Percentiles rank a stretch among this genome's conserved stretches.
Evolutionary conservation across 2,888 invertebrate genomes (phyloP).

Genomic region (Ophion costatus): DNA sequence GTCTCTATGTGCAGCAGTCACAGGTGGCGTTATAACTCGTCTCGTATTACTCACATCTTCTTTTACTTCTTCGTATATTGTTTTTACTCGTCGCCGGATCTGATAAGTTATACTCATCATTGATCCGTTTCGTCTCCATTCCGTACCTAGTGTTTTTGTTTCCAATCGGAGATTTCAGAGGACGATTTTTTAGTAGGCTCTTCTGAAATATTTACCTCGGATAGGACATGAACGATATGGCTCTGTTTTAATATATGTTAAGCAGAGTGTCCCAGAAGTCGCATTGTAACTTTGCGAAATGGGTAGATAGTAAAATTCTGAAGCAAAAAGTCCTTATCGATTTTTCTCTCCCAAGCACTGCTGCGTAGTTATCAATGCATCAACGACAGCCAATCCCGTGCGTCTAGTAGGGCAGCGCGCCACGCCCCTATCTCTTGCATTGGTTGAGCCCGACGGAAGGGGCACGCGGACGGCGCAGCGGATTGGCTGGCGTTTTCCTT

Average conservation of each 20-base stretch:
- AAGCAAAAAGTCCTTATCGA: constrained; percentile 4
- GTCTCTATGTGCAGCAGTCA: constrained; percentile 68
- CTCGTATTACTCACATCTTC: constrained; percentile 24
- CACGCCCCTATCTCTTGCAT: background rate
- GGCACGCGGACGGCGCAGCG: too few species aligned
- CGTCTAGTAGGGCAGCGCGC: background rate
- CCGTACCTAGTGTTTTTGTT: too few species aligned
- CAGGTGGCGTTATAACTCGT: constrained; percentile 76
- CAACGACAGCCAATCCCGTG: background rate
- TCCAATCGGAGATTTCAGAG: background rate
- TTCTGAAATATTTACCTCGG: too few species aligned
- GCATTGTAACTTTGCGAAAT: background rate
- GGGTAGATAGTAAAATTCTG: background rate
- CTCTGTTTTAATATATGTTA: background rate
- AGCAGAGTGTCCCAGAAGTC: background rate
- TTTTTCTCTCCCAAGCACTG: constrained; percentile 11
- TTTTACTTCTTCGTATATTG: background rate
- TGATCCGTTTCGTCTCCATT: constrained; percentile 67
- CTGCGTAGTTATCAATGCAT: background rate
- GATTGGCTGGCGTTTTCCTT: too few species aligned
- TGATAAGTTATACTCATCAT: constrained; percentile 74
- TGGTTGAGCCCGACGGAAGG: too few species aligned
- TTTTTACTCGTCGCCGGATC: constrained; percentile 24
- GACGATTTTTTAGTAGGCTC: too few species aligned
- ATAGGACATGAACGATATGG: too few species aligned